Evolutionary conservation across 2,113 vertebrate genomes (phyloP), one percentile per base, ranked within the genome.

Genomic region (Apodemus speciosus): DNA sequence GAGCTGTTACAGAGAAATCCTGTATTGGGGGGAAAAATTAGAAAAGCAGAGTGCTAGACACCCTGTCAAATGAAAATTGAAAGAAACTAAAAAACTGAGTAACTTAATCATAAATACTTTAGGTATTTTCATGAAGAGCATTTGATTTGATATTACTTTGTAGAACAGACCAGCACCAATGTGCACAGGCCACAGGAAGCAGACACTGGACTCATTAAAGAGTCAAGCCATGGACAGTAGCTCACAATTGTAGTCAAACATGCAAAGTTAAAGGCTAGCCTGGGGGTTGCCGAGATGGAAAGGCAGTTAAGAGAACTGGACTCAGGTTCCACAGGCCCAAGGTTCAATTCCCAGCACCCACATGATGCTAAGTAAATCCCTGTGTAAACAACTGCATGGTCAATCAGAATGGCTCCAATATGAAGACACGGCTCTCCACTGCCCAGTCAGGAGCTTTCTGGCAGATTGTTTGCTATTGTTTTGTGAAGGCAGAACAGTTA

Each of bases 51-150:
- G 10, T 21, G 11, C 25, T 64, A 51, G 32, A 71, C 79, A 88
- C 23, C n/a, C 56, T 51, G 71, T 40, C 21, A 80, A 94, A 51
- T 35, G 56, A 85, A 66, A 81, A 53, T 77, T 0, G 16, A 64
- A 93, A 89, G 80, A 21, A 85, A 68, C 62, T 43, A 46, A n/a
- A 90, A 85, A 92, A 75, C 2, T 14, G 35, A 87, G 79, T 23
- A 60, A 58, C 68, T 87, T 35, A 72, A 38, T 69, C 32, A 85
- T 18, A 66, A 76, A 58, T 32, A 88, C 21, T 92, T 51, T 81
- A 94, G 58, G 68, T 32, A 62, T 66, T 72, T 76, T 56, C 62
- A 81, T 56, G 76, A 86, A 88, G 81, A 91, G 80, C 35, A 20
- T 89, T 46, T 79, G 51, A 62, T 79, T 32, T 75, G 40, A 75